Percentiles rank a stretch among this genome's conserved stretches.
phyloP scores from a whole-genome alignment of 2,113 vertebrate species.

The Naja naja region DNA sequence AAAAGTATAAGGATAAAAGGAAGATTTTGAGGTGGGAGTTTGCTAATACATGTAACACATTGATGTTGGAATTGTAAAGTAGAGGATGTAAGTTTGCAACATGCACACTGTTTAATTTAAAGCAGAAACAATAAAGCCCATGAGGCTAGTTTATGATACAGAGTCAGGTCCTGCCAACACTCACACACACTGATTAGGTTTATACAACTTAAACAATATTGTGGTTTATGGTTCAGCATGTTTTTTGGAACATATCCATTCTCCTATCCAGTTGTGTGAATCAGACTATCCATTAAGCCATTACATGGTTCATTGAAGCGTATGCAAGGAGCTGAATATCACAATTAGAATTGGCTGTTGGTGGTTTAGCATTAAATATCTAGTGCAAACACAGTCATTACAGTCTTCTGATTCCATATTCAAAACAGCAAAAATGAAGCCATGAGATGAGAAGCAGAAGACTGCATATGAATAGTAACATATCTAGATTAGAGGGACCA shows the following conservation, averaged over 20 bases:
- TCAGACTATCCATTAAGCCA: neutral
- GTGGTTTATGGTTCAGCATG: neutral
- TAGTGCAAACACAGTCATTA: neutral
- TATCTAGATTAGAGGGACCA: neutral
- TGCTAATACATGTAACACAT: too few species aligned
- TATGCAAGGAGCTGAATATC: neutral
- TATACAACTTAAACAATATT: neutral
- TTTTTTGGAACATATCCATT: neutral
- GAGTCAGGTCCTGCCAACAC: neutral
- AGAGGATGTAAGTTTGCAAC: neutral
- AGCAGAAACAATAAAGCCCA: neutral
- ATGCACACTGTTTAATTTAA: neutral
- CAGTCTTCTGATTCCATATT: neutral
- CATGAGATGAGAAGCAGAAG: neutral
- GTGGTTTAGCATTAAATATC: neutral
- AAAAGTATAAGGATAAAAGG: slow-evolving; percentile 40
- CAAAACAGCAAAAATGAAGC: neutral
- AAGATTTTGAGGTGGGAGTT: neutral
- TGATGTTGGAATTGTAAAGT: neutral
- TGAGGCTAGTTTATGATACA: neutral
- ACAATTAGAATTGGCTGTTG: neutral
- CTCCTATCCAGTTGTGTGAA: neutral
- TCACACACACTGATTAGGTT: neutral
- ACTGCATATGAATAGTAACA: neutral
- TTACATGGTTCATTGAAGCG: neutral